Percentiles rank a stretch among this genome's conserved stretches.
Conservation (phyloP, 2,888 invertebrate genomes). For the Cephus sareptanus region DNA sequence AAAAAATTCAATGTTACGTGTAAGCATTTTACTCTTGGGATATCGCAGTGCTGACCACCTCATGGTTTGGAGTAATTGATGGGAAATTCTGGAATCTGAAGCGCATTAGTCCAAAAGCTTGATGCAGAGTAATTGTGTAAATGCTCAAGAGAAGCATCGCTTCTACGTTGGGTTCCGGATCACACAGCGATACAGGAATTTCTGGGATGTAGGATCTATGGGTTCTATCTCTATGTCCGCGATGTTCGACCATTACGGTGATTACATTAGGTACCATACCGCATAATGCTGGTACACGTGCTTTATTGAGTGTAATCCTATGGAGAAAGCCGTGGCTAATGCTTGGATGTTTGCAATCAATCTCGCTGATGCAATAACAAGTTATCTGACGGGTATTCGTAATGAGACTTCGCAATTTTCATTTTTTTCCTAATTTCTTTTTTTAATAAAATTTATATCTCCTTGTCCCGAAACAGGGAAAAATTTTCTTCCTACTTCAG, state of each 20-base stretch:
- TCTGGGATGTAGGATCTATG: constrained; percentile 31
- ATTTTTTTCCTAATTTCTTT: background rate
- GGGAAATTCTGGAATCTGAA: background rate
- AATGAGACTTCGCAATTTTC: background rate
- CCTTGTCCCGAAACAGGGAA: background rate
- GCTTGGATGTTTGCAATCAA: background rate
- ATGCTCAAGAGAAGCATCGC: background rate
- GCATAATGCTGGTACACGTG: constrained; percentile 21
- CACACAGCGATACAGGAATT: constrained; percentile 44
- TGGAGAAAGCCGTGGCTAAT: background rate
- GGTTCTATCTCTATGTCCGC: background rate
- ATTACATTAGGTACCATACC: constrained; percentile 46
- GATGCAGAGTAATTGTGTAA: background rate
- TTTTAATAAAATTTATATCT: too few species aligned
- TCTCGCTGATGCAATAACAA: background rate
- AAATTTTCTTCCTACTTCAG: background rate
- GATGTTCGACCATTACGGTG: constrained; percentile 44
- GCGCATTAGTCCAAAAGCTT: background rate
- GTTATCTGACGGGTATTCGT: background rate
- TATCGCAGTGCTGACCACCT: background rate
- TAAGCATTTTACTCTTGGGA: too few species aligned
- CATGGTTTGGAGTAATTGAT: background rate
- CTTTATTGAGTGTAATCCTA: constrained; percentile 12
- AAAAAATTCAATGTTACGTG: too few species aligned
- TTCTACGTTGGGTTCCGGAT: constrained; percentile 26